A percentile compares a stretch with the other conserved stretches of the same genome.
phyloP scores from a whole-genome alignment of 2,888 invertebrate species.

The Ormyrus rosae region DNA sequence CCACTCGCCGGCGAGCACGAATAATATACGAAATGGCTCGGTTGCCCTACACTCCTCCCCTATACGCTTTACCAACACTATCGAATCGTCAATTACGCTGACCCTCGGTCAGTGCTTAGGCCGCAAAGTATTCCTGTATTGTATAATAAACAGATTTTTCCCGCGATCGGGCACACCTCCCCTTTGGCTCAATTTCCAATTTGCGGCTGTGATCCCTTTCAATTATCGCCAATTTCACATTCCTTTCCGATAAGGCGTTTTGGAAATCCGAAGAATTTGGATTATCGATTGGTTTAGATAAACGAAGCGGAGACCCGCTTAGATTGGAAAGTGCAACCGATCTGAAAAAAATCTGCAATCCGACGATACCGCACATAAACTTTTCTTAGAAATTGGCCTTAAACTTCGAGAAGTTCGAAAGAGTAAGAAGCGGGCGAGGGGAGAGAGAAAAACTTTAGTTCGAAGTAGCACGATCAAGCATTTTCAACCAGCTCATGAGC shows the following conservation, averaged over 20 bases:
- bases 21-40: constrained; percentile 15
- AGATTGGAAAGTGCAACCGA: not conserved
- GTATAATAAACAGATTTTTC: too few species aligned
- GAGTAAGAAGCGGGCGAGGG: not conserved
- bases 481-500: constrained; percentile 17
- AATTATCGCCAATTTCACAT: too few species aligned
- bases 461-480: constrained; percentile 51
- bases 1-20: not conserved
- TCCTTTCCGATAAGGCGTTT: too few species aligned
- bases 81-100: constrained; percentile 23
- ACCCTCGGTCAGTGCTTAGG: not conserved
- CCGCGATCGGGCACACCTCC: too few species aligned
- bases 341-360: constrained; percentile 16
- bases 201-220: too few species aligned
- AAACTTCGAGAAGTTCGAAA: constrained; percentile 50
- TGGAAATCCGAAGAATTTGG: too few species aligned
- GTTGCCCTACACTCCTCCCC: too few species aligned
- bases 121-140: too few species aligned
- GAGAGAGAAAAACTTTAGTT: constrained; percentile 42
- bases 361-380: constrained; percentile 36
- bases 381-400: constrained; percentile 55
- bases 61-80: not conserved
- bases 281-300: not conserved
- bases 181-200: too few species aligned
- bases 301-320: not conserved